Percentiles rank a stretch among this genome's conserved stretches.
Conservation (phyloP, 1,140 invertebrate genomes). For the Aphidius gifuensis region DNA sequence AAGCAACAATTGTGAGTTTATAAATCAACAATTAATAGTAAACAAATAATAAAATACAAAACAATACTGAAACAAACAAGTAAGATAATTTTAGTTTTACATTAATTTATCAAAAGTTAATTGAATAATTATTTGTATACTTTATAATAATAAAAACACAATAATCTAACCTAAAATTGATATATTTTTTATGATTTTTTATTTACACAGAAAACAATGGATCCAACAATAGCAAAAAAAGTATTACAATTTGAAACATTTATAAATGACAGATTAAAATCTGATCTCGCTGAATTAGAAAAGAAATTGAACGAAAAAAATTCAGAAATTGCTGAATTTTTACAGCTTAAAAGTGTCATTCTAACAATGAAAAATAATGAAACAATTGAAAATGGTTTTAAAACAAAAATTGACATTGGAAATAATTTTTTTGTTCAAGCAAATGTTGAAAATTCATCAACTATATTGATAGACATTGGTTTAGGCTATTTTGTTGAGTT, state of each 20-base stretch:
- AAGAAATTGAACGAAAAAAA: slow-evolving; percentile 62
- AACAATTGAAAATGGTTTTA: slow-evolving; percentile 60
- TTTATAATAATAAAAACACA: too few relatives aligned
- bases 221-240: slow-evolving; percentile 41
- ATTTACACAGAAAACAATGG: slow-evolving; percentile 29
- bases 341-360: slow-evolving; percentile 68
- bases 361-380: slow-evolving; percentile 41
- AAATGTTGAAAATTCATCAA: slow-evolving; percentile 65
- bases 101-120: too few relatives aligned
- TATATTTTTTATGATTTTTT: slow-evolving; percentile 1
- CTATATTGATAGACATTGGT: slow-evolving; percentile 72
- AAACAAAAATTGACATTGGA: slow-evolving; percentile 77
- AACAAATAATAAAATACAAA: too few relatives aligned
- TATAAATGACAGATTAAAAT: slow-evolving; percentile 66
- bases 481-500: slow-evolving; percentile 75
- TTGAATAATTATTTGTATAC: too few relatives aligned
- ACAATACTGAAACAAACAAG: too few relatives aligned
- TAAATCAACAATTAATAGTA: too few relatives aligned
- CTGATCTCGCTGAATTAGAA: slow-evolving; percentile 62
- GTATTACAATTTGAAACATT: slow-evolving; percentile 58
- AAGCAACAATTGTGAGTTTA: too few relatives aligned
- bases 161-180: neutral
- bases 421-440: slow-evolving; percentile 75
- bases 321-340: slow-evolving; percentile 69
- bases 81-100: too few relatives aligned